Percentiles rank a stretch among this genome's conserved stretches.
Evolutionary conservation across 1,140 invertebrate genomes (phyloP).

Genomic region (Macrobrachium rosenbergii): DNA sequence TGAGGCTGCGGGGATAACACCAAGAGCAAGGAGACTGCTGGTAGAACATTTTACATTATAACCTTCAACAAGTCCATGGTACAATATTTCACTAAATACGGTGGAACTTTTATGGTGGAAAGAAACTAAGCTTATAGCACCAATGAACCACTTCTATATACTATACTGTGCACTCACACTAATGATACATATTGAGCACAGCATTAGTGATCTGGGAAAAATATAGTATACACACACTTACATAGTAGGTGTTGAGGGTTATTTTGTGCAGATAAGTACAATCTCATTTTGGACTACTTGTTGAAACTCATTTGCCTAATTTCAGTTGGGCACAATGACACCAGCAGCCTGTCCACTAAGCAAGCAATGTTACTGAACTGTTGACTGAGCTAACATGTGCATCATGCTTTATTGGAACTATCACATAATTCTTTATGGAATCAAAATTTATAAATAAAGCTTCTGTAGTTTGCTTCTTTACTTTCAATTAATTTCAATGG

Average conservation of each 20-base stretch:
- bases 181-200: too few relatives aligned
- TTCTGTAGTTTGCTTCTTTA: not conserved
- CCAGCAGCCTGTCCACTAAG: slow-evolving; percentile 49
- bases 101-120: too few relatives aligned
- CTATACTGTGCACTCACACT: too few relatives aligned
- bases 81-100: not conserved
- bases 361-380: slow-evolving; percentile 28
- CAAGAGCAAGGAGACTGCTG: slow-evolving; percentile 54
- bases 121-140: too few relatives aligned
- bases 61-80: slow-evolving; percentile 13
- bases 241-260: too few relatives aligned
- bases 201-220: too few relatives aligned
- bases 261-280: too few relatives aligned
- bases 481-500: not conserved
- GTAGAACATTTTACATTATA: slow-evolving; percentile 2
- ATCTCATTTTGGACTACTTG: too few relatives aligned
- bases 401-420: slow-evolving; percentile 42
- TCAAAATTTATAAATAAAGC: slow-evolving; percentile 32
- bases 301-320: not conserved
- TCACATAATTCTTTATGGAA: slow-evolving; percentile 43
- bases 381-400: slow-evolving; percentile 45
- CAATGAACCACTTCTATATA: too few relatives aligned
- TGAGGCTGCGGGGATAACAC: slow-evolving; percentile 44
- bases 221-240: too few relatives aligned
- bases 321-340: not conserved